Evolutionary conservation across 2,888 invertebrate species (phyloP), one percentile per base, ranked within the genome.

Genomic region (Meiosimyza decipiens): DNA sequence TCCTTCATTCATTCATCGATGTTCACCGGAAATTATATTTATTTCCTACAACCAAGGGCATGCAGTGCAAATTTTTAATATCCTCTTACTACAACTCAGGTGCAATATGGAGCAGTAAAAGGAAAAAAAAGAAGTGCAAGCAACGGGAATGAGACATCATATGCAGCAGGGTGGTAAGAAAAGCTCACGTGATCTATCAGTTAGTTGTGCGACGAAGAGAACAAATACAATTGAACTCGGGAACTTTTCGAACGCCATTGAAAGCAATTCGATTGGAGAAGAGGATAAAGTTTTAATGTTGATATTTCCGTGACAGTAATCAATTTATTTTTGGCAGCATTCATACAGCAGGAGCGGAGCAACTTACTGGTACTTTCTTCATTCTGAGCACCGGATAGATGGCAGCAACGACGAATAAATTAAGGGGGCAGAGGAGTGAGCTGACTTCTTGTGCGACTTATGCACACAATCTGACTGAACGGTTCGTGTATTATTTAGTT

Each of bases 271-370:
- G 68, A 70, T 68, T 73, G 67, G 73, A 73, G 63, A 71, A 68
- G 33, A 71, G 77, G 76, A 76, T 76, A 76, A 79, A 78, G 75
- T 78, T 78, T 77, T 78, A 76, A 73, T 76, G 74, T 76, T 78
- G 83, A 81, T 82, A 85, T 84, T 85, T 85, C 85, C 85, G 84
- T 85, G 85, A 84, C 85, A 85, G 84, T 85, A 85, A 85, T 85
- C 85, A 85, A 85, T 85, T 85, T 85, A 85, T 85, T 84, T 85
- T 82, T 83, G 82, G 81, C 40, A 40, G 40, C 82, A 82, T 22
- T 22, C 22, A 22, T 82, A 80, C 75, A 79, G 77, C 81, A 18
- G 11, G 15, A 15, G 49, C 59, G 15, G 16, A 51, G 55, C 51
- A 6, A 57, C 57, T 60, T 18, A 12, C 54, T 18, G 54, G n/a